phyloP scores from a whole-genome alignment of 2,113 vertebrate genomes.

The Talpa occidentalis region DNA sequence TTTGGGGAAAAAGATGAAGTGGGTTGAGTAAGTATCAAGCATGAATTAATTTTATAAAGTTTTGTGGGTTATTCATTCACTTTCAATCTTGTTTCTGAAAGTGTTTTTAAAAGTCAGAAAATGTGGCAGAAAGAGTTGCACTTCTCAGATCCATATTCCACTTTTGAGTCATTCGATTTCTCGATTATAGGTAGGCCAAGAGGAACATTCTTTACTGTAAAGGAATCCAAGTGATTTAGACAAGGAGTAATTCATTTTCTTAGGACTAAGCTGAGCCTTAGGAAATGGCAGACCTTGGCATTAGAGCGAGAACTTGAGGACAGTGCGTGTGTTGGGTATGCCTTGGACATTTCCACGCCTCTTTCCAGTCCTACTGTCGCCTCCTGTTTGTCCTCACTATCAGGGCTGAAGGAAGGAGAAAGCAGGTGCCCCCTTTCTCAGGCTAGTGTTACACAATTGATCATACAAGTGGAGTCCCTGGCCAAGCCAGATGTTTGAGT shows the following conservation, averaged over 20 bases:
- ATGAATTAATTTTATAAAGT: constrained; percentile 2
- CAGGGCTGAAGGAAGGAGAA: background rate
- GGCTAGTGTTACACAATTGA: background rate
- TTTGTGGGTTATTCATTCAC: background rate
- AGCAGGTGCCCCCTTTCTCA: constrained; percentile 63
- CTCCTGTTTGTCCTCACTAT: constrained; percentile 49
- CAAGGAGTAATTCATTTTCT: constrained; percentile 76
- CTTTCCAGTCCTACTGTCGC: background rate
- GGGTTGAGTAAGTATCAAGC: background rate
- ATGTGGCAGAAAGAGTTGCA: background rate
- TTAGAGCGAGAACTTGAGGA: constrained; percentile 66
- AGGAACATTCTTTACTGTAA: background rate
- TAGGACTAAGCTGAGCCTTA: constrained; percentile 73
- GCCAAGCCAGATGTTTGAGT: background rate
- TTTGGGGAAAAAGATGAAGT: background rate
- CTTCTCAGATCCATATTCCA: background rate
- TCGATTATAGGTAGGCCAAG: background rate
- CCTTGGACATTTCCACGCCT: constrained; percentile 52
- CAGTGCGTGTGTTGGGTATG: background rate
- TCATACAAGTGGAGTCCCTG: background rate
- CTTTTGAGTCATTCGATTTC: background rate
- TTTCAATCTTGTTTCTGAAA: background rate
- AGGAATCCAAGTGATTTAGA: constrained; percentile 68
- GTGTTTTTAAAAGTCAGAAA: background rate
- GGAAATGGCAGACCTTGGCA: constrained; percentile 68